Conservation (phyloP, 1,140 invertebrate genomes). For the Nephotettix cincticeps region DNA sequence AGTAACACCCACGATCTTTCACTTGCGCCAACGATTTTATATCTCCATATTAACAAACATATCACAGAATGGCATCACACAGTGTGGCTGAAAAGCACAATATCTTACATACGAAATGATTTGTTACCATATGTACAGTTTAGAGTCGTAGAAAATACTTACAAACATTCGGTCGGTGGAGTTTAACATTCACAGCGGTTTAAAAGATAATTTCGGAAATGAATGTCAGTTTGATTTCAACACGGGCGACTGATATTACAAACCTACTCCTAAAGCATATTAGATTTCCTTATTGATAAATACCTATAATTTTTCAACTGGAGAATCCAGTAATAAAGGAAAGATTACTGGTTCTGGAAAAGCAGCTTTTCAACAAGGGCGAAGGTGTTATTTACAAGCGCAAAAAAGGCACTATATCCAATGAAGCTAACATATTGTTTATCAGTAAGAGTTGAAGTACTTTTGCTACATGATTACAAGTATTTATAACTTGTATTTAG, state of each 20-base stretch:
- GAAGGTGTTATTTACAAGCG: not conserved
- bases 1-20: not conserved
- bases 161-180: not conserved
- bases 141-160: slow-evolving; percentile 19
- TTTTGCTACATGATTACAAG: no score
- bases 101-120: slow-evolving; percentile 17
- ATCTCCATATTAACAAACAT: slow-evolving; percentile 21
- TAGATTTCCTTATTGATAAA: not conserved
- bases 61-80: slow-evolving; percentile 21
- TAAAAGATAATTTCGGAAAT: not conserved
- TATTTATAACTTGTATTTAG: no score
- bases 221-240: not conserved
- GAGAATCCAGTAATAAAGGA: not conserved
- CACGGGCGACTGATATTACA: not conserved
- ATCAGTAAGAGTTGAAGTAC: no score
- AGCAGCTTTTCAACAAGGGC: not conserved
- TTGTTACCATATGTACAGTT: slow-evolving; percentile 12
- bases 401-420: slow-evolving; percentile 14
- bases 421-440: not conserved
- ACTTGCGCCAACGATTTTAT: slow-evolving; percentile 15
- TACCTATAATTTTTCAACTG: not conserved
- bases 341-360: not conserved
- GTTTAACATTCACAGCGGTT: not conserved
- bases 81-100: slow-evolving; percentile 6
- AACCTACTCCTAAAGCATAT: not conserved